A percentile compares a stretch with the other conserved stretches of the same genome.
phyloP scores from a whole-genome alignment of 2,888 invertebrate species.

The Pemphredon lugubris region DNA sequence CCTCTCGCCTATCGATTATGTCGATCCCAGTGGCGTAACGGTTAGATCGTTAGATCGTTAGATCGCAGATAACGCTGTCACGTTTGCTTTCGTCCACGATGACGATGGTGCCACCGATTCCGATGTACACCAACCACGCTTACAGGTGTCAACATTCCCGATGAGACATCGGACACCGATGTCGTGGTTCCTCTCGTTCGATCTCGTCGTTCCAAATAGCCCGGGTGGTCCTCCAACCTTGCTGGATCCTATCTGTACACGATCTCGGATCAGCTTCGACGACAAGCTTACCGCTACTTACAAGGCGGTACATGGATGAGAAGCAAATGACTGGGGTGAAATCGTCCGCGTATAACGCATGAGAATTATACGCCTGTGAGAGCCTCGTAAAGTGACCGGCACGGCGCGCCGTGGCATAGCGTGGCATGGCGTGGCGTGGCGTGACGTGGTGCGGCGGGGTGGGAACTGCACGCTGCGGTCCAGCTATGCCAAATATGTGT shows the following conservation, averaged over 20 bases:
- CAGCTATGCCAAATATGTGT: constrained; percentile 16
- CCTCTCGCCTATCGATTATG: neutral
- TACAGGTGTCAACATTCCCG: constrained; percentile 70
- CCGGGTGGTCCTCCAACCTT: constrained; percentile 66
- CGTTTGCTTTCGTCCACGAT: neutral
- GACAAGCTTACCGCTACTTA: constrained; percentile 57
- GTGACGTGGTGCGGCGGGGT: too few species aligned
- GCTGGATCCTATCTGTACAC: constrained; percentile 62
- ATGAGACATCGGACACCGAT: constrained; percentile 66
- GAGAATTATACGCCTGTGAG: constrained; percentile 42
- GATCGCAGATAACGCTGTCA: constrained; percentile 9
- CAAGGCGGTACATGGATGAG: constrained; percentile 42
- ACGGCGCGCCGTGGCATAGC: too few species aligned
- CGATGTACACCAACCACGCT: constrained; percentile 39
- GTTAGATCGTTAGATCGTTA: too few species aligned
- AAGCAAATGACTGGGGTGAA: constrained; percentile 54
- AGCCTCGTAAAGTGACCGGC: neutral
- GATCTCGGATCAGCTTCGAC: constrained; percentile 63
- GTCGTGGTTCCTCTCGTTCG: constrained; percentile 47
- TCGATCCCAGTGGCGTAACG: constrained; percentile 1
- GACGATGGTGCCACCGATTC: constrained; percentile 24
- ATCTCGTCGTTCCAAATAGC: constrained; percentile 59
- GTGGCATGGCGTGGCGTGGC: neutral
- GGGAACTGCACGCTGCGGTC: neutral
- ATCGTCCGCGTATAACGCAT: constrained; percentile 54